Evolutionary conservation across 2,797 vertebrate species (phyloP).

Genomic region (Pantherophis alleghaniensis): DNA sequence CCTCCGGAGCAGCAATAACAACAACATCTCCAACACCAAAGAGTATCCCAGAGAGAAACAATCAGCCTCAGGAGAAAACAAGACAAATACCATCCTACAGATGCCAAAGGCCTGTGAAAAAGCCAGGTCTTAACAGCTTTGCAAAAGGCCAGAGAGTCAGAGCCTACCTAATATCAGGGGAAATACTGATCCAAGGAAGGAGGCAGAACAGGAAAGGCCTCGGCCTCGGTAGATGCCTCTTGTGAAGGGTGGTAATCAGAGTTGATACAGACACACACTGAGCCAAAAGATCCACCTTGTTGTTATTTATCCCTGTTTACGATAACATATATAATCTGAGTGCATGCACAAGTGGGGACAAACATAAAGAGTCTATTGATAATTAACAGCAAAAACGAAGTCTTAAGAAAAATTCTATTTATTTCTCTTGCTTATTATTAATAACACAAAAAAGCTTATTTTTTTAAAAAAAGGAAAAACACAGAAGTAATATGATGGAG

Average conservation of each 20-base stretch:
- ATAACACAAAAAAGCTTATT: neutral
- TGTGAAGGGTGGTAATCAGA: neutral
- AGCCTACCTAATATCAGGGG: neutral
- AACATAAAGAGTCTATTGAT: neutral
- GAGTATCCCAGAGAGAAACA: neutral
- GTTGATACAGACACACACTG: neutral
- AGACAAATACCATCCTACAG: neutral
- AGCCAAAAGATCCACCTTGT: neutral
- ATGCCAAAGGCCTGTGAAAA: neutral
- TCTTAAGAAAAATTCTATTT: neutral
- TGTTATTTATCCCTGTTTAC: neutral
- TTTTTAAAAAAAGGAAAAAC: too few species aligned
- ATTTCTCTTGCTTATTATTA: neutral
- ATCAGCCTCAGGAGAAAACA: neutral
- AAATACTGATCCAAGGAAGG: neutral
- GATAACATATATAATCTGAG: neutral
- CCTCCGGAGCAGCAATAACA: neutral
- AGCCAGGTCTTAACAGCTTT: neutral
- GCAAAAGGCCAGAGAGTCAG: neutral
- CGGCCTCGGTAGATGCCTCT: neutral
- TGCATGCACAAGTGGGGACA: neutral
- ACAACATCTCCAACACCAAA: neutral
- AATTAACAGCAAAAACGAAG: neutral
- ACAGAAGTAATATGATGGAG: neutral
- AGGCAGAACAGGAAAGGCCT: neutral